Base-by-base conservation (phyloP, 2,797 vertebrate genomes). In the Eospalax fontanierii region DNA sequence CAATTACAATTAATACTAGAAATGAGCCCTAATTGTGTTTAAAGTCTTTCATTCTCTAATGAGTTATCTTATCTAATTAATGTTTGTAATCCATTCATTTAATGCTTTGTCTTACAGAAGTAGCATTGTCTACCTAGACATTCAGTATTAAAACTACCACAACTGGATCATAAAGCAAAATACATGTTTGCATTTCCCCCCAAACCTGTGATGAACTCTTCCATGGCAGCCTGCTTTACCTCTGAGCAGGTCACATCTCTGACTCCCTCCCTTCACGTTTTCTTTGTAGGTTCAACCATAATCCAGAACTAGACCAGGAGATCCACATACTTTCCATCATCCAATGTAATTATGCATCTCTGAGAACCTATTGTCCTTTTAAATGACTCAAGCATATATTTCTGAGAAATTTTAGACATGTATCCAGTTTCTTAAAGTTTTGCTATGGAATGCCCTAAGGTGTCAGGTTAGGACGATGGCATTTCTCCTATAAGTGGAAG, bases 361-460 rank as follows among this genome's bases (percentile, higher is more conserved):
- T 66, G 19, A 30, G 16, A 76, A 10, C 43, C 18, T 24, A 63
- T 16, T 73, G 57, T 35, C 57, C 61, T 96, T 83, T 24, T 65
- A 86, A 86, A 43, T 61, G 76, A 75, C 71, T 83, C 61, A 89
- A 33, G 24, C 21, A 65, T 59, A 3, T 79, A 61, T 61, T 80
- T 93, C 68, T 82, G 9, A 74, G 40, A 78, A 78, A 46, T 26
- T 54, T 90, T 68, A 86, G 46, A 75, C 2, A 4, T 66, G 74
- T 33, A 92, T 90, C 70, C 57, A 73, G 78, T 78, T 96, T 93
- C 73, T 63, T 57, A 43, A 59, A 95, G 40, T 79, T 89, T 86
- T 57, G 65, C 30, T 35, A 61, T 33, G n/a, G 38, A 87, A 68
- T 33, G 33, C 9, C 30, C 87, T 50, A 73, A 15, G 10, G 22